A percentile compares a stretch with the other conserved stretches of the same genome.
Conservation (phyloP, 1,140 invertebrate genomes). For the Adelges cooleyi region DNA sequence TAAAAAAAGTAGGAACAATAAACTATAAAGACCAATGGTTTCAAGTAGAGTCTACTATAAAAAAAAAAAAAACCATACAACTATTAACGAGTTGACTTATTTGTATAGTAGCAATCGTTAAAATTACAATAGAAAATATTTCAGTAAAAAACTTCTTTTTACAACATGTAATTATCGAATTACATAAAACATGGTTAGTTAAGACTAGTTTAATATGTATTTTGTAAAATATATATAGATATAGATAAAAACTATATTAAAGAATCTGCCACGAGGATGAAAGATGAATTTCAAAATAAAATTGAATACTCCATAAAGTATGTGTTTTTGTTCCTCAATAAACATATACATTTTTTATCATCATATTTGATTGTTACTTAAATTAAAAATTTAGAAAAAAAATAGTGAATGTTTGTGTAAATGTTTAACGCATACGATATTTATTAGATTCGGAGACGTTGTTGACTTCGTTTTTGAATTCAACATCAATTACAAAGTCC, state of each 20-base stretch:
- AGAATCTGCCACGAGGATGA: not conserved
- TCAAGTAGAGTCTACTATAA: not conserved
- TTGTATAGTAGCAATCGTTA: not conserved
- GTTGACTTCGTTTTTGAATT: slow-evolving; percentile 91
- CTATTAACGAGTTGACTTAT: not conserved
- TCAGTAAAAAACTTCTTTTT: not conserved
- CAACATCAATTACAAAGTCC: slow-evolving; percentile 85
- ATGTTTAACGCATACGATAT: slow-evolving; percentile 84
- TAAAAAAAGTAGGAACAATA: slow-evolving; percentile 13
- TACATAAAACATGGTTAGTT: not conserved
- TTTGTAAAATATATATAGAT: not conserved
- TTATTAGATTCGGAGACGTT: slow-evolving; percentile 78
- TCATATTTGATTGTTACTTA: not conserved
- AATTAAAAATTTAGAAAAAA: not conserved
- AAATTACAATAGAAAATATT: not conserved
- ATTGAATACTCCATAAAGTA: slow-evolving; percentile 1
- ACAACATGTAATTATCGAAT: not conserved
- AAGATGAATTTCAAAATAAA: not conserved
- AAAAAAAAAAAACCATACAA: not conserved
- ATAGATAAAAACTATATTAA: not conserved
- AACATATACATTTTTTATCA: not conserved
- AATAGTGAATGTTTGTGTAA: not conserved
- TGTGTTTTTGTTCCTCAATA: slow-evolving; percentile 23
- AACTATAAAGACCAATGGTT: slow-evolving; percentile 10
- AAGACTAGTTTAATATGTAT: not conserved